phyloP scores from a whole-genome alignment of 2,888 invertebrate species.

The Rhagonycha lutea region DNA sequence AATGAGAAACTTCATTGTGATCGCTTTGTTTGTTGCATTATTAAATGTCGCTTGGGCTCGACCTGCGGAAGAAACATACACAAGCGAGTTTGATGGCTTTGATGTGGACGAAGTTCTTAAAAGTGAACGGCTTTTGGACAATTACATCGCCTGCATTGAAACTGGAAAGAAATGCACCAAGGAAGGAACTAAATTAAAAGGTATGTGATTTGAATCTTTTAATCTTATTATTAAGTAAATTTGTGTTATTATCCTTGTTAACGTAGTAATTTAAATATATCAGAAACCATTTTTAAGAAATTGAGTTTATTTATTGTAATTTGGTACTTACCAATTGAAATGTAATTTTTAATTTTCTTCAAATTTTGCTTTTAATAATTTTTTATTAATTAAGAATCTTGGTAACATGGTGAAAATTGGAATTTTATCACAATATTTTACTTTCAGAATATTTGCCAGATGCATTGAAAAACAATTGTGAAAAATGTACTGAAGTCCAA shows the following conservation, averaged over 20 bases:
- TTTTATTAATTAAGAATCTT: too few relatives aligned
- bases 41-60: background rate
- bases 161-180: conserved; percentile 67
- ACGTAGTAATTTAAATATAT: background rate
- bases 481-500: conserved; percentile 70
- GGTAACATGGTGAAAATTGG: too few relatives aligned
- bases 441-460: conserved; percentile 68
- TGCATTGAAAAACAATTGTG: conserved; percentile 68
- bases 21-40: background rate
- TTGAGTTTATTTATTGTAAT: background rate
- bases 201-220: conserved; percentile 55
- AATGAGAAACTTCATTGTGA: background rate
- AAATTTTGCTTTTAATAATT: too few relatives aligned
- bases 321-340: too few relatives aligned
- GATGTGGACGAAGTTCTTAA: conserved; percentile 67
- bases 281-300: background rate
- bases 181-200: conserved; percentile 70
- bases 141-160: conserved; percentile 68
- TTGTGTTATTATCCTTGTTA: background rate
- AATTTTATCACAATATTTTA: background rate
- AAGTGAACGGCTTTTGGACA: conserved; percentile 65
- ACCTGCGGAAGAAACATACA: background rate
- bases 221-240: background rate
- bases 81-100: conserved; percentile 63
- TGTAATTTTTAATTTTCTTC: too few relatives aligned